phyloP scores from a whole-genome alignment of 2,888 invertebrate genomes.

The Amphipyra berbera region DNA sequence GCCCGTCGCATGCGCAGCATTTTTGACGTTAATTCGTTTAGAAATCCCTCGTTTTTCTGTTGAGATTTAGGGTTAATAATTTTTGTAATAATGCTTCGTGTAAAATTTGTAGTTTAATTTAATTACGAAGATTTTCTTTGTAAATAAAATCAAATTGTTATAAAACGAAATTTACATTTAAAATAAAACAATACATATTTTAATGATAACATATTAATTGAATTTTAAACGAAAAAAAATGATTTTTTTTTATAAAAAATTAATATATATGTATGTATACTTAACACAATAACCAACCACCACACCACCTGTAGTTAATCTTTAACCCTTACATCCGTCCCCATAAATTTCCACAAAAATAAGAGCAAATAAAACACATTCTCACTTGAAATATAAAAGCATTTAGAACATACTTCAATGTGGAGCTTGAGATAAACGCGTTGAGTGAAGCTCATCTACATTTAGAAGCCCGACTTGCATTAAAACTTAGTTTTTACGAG shows the following conservation, averaged over 20 bases:
- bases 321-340: too few relatives aligned
- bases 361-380: not conserved
- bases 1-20: constrained; percentile 66
- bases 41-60: constrained; percentile 66
- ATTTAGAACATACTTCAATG: constrained; percentile 19
- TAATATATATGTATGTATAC: too few relatives aligned
- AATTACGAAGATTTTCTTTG: not conserved
- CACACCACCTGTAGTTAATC: too few relatives aligned
- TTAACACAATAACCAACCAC: too few relatives aligned
- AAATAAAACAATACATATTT: too few relatives aligned
- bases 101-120: not conserved
- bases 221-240: too few relatives aligned
- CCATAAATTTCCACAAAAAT: not conserved
- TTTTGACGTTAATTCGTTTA: constrained; percentile 76
- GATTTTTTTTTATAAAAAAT: too few relatives aligned
- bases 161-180: too few relatives aligned
- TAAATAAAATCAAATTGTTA: too few relatives aligned
- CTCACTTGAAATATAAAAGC: constrained; percentile 8
- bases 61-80: not conserved
- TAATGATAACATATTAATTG: too few relatives aligned
- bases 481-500: constrained; percentile 56
- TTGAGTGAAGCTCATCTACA: constrained; percentile 42
- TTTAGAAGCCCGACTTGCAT: constrained; percentile 32
- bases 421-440: constrained; percentile 32
- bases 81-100: not conserved